A percentile compares a stretch with the other conserved stretches of the same genome.
Evolutionary conservation across 2,888 invertebrate genomes (phyloP).

Genomic region (Latrodectus elegans): DNA sequence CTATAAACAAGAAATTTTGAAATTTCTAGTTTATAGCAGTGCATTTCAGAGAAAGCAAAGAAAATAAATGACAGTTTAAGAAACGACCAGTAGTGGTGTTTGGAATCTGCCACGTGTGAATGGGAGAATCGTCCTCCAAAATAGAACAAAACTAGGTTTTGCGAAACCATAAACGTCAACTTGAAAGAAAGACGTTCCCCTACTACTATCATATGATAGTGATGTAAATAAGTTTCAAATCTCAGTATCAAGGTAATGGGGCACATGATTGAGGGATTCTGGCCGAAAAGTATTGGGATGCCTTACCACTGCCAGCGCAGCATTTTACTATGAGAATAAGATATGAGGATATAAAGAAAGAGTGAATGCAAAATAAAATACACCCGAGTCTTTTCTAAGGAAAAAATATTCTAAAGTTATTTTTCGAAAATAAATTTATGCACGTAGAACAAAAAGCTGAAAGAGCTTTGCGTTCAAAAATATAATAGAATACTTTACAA

Average conservation of each 20-base stretch:
- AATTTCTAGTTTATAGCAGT: background rate
- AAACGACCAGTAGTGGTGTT: too few species aligned
- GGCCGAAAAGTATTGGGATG: slow-evolving; percentile 6
- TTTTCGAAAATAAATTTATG: background rate
- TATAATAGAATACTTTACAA: too few species aligned
- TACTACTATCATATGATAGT: slow-evolving; percentile 22
- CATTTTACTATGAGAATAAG: slow-evolving; percentile 23
- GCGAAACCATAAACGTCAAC: slow-evolving; percentile 45
- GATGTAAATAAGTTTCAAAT: slow-evolving; percentile 62
- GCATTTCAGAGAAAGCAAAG: too few species aligned
- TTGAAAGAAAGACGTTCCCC: slow-evolving; percentile 36
- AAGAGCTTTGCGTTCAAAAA: background rate
- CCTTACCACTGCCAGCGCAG: slow-evolving; percentile 16
- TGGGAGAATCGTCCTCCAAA: too few species aligned
- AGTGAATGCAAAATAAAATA: slow-evolving; percentile 10
- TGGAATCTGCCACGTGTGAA: too few species aligned
- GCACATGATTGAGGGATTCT: slow-evolving; percentile 55
- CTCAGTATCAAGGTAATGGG: slow-evolving; percentile 45
- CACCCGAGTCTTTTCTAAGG: background rate
- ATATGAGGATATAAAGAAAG: slow-evolving; percentile 14
- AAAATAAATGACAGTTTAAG: too few species aligned
- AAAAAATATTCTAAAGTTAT: background rate
- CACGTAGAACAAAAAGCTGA: background rate
- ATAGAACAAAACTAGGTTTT: background rate
- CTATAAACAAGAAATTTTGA: too few species aligned